Evolutionary conservation across 2,888 invertebrate species (phyloP).

Genomic region (Yponomeuta evonymella): DNA sequence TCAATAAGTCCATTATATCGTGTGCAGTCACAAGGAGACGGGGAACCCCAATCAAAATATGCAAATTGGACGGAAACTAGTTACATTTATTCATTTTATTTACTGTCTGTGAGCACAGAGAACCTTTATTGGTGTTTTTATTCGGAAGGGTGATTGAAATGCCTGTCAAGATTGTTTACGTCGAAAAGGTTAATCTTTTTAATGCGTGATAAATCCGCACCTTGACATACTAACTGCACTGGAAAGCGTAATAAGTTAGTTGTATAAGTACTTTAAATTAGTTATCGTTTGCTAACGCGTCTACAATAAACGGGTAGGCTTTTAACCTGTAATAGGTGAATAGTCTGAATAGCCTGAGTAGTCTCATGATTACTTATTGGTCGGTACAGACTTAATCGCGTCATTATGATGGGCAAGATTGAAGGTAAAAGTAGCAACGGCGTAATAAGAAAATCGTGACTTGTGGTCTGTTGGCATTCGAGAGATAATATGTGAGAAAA

Average conservation of each 20-base stretch:
- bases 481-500: not conserved
- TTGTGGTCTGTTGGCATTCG: not conserved
- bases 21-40: not conserved
- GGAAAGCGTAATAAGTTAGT: too few relatives aligned
- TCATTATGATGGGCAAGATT: not conserved
- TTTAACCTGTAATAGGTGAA: too few relatives aligned
- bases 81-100: constrained; percentile 1
- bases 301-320: too few relatives aligned
- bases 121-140: not conserved
- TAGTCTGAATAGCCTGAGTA: too few relatives aligned
- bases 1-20: not conserved
- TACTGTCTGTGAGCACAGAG: not conserved
- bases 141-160: not conserved
- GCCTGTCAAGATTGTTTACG: not conserved
- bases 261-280: too few relatives aligned
- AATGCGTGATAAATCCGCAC: too few relatives aligned
- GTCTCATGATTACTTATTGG: too few relatives aligned
- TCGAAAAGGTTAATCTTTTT: too few relatives aligned
- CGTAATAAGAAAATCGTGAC: not conserved
- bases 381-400: not conserved
- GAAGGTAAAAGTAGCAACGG: not conserved
- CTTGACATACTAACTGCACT: too few relatives aligned
- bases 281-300: too few relatives aligned
- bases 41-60: not conserved
- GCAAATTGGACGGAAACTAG: constrained; percentile 2